phyloP scores from a whole-genome alignment of 2,797 vertebrate genomes.

The Stomatorhinus walkeri region DNA sequence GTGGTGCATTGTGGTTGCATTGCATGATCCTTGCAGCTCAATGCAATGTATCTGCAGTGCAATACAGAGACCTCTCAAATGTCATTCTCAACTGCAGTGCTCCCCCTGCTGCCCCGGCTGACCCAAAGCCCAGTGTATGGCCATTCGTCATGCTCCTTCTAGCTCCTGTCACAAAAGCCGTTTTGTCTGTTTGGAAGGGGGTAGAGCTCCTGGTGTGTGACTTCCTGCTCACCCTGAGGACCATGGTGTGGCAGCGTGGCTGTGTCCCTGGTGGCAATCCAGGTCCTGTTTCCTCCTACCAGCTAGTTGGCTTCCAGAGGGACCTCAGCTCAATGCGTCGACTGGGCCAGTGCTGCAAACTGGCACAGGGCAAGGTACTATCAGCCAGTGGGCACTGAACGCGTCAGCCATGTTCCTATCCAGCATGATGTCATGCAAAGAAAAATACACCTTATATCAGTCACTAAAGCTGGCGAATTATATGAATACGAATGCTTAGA shows the following conservation, averaged over 20 bases:
- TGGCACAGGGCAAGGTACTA: constrained; percentile 84
- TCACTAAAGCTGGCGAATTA: not conserved
- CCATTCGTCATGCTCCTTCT: not conserved
- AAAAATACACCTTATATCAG: not conserved
- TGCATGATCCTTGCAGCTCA: constrained; percentile 76
- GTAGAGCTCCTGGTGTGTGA: constrained; percentile 89
- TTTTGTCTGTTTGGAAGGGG: constrained; percentile 56
- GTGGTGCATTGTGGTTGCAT: constrained; percentile 99
- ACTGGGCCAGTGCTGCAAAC: constrained; percentile 80
- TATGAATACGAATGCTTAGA: not conserved
- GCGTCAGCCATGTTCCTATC: not conserved
- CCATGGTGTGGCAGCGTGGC: constrained; percentile 81
- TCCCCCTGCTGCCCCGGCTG: not conserved
- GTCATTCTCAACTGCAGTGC: constrained; percentile 36
- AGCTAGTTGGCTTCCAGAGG: constrained; percentile 88
- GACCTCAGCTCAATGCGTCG: constrained; percentile 87
- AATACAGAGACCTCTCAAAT: constrained; percentile 71
- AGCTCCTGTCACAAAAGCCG: not conserved
- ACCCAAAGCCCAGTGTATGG: not conserved
- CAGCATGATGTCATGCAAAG: not conserved
- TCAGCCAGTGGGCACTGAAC: not conserved
- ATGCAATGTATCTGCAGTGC: constrained; percentile 96
- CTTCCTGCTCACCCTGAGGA: constrained; percentile 83
- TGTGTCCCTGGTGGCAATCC: constrained; percentile 69
- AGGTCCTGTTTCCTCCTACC: constrained; percentile 70